Base-by-base conservation (phyloP, 2,888 invertebrate species). In the Oscheius sp. region DNA sequence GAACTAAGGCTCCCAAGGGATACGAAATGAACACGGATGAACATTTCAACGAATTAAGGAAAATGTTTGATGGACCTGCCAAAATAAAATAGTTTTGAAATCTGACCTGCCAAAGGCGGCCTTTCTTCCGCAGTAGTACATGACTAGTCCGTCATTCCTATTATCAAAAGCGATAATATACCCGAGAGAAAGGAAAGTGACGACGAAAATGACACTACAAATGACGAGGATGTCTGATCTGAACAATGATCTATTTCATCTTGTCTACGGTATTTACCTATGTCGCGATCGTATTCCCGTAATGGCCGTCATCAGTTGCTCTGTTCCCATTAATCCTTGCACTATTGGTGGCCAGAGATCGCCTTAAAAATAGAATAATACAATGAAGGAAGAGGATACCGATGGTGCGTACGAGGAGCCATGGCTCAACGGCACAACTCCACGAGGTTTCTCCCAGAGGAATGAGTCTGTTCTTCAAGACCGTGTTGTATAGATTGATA, bases 71-170 rank as follows among this genome's bases (percentile, higher is more conserved):
- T 47, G 47, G 47, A 3, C 47, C 47, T n/a, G n/a, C n/a, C n/a
- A n/a, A n/a, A n/a, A n/a, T n/a, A n/a, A n/a, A n/a, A n/a, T n/a
- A n/a, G n/a, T n/a, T n/a, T n/a, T n/a, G n/a, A n/a, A n/a, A n/a
- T n/a, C n/a, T n/a, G n/a, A 59, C 28, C 63, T 72, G 17, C 77
- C 73, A 50, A 80, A 80, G 1, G 80, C 76, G 2, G 78, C 80
- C 57, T 80, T 80, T 51, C 80, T 28, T 9, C 80, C 80, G 45
- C 80, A 80, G 49, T 72, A 80, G 59, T 80, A 80, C 17, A 57
- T 54, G 45, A 17, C 57, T 22, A 70, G 68, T 50, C 71, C 57
- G n/a, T 65, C 67, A 56, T 69, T 28, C 20, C 71, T 54, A 17
- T 71, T 70, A 2, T 69, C 8, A 45, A 73, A 78, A 12, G 78